Conservation (phyloP, 2,888 invertebrate genomes). For the Himalopsyche kuldschensis region DNA sequence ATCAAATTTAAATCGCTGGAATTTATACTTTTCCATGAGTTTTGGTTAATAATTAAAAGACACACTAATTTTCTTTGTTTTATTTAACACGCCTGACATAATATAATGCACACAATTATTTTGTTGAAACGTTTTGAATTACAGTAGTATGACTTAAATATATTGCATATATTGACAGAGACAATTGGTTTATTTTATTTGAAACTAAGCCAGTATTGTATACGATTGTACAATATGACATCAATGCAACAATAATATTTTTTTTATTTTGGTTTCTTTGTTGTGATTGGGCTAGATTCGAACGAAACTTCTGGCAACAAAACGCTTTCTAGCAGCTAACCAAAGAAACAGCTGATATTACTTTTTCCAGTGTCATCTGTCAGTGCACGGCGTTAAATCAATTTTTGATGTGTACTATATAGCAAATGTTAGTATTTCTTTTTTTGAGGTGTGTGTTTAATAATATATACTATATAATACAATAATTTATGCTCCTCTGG, state of each 20-base stretch:
- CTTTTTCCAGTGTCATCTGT: slow-evolving; percentile 36
- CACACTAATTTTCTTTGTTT: too few species aligned
- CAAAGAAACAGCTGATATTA: slow-evolving; percentile 33
- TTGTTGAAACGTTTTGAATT: too few species aligned
- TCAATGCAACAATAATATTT: not conserved
- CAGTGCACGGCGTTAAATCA: slow-evolving; percentile 23
- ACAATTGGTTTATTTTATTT: too few species aligned
- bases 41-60: too few species aligned
- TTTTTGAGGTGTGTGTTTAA: not conserved
- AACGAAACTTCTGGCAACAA: slow-evolving; percentile 9
- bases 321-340: not conserved
- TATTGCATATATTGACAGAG: too few species aligned
- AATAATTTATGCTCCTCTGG: not conserved
- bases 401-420: slow-evolving; percentile 15
- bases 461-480: not conserved
- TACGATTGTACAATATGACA: too few species aligned
- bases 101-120: too few species aligned
- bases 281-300: not conserved
- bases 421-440: slow-evolving; percentile 4
- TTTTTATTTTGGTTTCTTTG: not conserved
- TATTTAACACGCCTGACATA: too few species aligned
- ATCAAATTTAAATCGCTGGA: too few species aligned
- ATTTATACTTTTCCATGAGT: too few species aligned
- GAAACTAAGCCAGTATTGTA: too few species aligned
- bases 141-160: too few species aligned